Evolutionary conservation across 1,140 invertebrate genomes (phyloP).

Genomic region (Drosophila equinoxialis): DNA sequence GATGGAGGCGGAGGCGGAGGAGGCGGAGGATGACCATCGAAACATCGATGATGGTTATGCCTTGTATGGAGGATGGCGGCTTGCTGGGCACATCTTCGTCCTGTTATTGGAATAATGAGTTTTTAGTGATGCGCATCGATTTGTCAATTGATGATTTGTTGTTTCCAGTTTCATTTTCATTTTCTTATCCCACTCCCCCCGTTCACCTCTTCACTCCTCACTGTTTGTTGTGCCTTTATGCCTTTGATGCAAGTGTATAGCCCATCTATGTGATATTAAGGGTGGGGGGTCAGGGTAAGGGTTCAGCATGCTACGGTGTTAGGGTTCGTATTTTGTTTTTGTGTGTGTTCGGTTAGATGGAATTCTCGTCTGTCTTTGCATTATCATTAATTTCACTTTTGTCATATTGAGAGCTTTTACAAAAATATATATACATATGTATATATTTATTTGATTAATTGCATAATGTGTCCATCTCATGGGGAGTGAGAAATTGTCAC

Average conservation of each 20-base stretch:
- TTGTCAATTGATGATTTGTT: constrained; percentile 77
- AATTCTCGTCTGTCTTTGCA: constrained; percentile 16
- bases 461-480: constrained; percentile 35
- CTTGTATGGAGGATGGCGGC: constrained; percentile 22
- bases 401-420: constrained; percentile 60
- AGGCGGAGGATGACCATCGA: constrained; percentile 25
- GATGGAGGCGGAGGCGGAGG: constrained; percentile 37
- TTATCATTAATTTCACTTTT: constrained; percentile 70
- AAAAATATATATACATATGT: constrained; percentile 29
- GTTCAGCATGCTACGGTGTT: neutral
- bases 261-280: no score
- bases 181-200: constrained; percentile 17
- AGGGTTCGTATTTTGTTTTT: neutral
- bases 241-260: constrained; percentile 1
- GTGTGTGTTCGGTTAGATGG: neutral
- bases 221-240: constrained; percentile 21
- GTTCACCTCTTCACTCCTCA: no score
- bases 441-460: constrained; percentile 43
- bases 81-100: constrained; percentile 37
- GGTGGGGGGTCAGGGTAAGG: neutral
- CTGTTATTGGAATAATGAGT: constrained; percentile 74
- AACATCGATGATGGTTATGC: constrained; percentile 55
- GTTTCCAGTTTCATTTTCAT: constrained; percentile 49
- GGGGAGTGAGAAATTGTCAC: constrained; percentile 67
- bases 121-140: constrained; percentile 75